Conservation (phyloP, 2,797 vertebrate genomes). For the Echeneis naucrates region DNA sequence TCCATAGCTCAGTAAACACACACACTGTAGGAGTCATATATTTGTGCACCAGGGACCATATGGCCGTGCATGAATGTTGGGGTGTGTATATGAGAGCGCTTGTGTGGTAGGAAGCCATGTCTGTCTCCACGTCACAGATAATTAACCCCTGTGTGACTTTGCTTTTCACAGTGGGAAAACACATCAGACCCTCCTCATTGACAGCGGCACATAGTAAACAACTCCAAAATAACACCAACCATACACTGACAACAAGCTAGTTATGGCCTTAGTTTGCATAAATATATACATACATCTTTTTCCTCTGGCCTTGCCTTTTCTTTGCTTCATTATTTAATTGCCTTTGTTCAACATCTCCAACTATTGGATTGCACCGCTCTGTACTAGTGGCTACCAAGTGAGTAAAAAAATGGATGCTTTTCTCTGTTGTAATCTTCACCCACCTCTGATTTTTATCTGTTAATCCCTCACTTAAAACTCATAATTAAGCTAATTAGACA, state of each 20-base stretch:
- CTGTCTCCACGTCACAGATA: conserved; percentile 78
- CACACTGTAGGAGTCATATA: conserved; percentile 61
- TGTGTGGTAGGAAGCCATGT: conserved; percentile 62
- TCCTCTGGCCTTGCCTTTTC: conserved; percentile 24
- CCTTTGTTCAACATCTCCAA: conserved; percentile 31
- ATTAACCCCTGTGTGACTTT: conserved; percentile 80
- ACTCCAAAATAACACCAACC: conserved; percentile 34
- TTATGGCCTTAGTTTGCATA: conserved; percentile 24
- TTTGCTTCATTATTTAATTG: conserved; percentile 46
- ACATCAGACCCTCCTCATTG: conserved; percentile 56
- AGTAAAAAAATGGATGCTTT: conserved; percentile 47
- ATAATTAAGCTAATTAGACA: conserved; percentile 83
- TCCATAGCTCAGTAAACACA: conserved; percentile 77
- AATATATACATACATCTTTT: conserved; percentile 22
- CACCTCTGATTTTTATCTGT: conserved; percentile 71
- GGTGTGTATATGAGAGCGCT: conserved; percentile 48
- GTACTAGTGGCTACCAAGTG: conserved; percentile 57
- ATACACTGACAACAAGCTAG: conserved; percentile 8
- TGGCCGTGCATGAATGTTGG: conserved; percentile 65
- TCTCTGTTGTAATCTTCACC: conserved; percentile 70
- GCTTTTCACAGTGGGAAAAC: conserved; percentile 67
- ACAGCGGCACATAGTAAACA: conserved; percentile 45
- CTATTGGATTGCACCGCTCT: conserved; percentile 46
- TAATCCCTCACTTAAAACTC: conserved; percentile 81
- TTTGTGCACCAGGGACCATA: conserved; percentile 68